These are phyloP conservation scores for Biston stratarius DNA, from an alignment of 2,888 invertebrate genomes.

Conservation along the genomic window DNA sequence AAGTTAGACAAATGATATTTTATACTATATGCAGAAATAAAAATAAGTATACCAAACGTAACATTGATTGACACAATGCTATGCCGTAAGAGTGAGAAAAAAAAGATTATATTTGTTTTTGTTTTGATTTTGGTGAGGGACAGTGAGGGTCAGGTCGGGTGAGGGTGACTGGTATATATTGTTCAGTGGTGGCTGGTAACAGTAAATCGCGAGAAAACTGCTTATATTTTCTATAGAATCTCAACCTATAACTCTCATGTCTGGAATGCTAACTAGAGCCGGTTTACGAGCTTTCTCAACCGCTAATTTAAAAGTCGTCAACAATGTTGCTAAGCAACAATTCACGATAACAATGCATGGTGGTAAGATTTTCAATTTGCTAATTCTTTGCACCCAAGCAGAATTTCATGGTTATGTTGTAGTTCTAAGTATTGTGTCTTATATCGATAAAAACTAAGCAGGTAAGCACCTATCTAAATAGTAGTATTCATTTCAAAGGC, in stretches of 20 bases:
- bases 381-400: neutral
- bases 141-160: no score
- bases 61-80: no score
- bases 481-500: no score
- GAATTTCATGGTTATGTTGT: neutral
- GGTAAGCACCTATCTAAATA: no score
- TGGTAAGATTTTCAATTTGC: slow-evolving; percentile 54
- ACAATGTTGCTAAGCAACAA: slow-evolving; percentile 83
- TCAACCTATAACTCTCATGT: slow-evolving; percentile 39
- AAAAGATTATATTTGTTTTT: neutral
- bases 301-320: slow-evolving; percentile 70
- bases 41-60: no score
- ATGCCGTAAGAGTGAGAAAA: no score
- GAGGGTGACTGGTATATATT: no score
- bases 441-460: neutral
- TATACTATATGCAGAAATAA: no score
- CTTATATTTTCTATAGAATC: slow-evolving; percentile 14
- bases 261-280: slow-evolving; percentile 76
- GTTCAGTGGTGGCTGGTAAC: no score
- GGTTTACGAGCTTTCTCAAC: slow-evolving; percentile 70
- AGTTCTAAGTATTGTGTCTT: neutral
- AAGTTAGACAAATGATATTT: no score
- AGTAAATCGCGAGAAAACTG: neutral
- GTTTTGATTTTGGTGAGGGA: neutral
- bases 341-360: slow-evolving; percentile 67